A percentile compares a stretch with the other conserved stretches of the same genome.
phyloP scores from a whole-genome alignment of 2,888 invertebrate genomes.

The Drosophila gaucha region DNA sequence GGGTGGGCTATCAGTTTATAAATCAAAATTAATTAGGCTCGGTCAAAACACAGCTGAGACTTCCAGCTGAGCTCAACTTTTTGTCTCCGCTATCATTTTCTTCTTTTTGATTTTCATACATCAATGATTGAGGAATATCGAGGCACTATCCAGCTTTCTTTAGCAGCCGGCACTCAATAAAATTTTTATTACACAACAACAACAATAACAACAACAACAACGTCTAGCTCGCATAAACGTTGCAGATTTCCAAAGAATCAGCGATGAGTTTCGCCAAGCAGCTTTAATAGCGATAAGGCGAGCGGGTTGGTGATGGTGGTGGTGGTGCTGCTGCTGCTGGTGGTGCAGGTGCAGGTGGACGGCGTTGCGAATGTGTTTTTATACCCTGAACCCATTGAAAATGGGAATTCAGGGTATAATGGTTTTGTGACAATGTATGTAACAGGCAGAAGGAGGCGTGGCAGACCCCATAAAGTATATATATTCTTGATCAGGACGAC shows the following conservation, averaged over 20 bases:
- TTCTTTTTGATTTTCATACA: conserved; percentile 44
- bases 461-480: too few species aligned
- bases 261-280: neutral
- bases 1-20: conserved; percentile 58
- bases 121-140: conserved; percentile 51
- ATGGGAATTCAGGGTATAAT: too few species aligned
- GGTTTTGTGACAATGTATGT: too few species aligned
- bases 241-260: conserved; percentile 56
- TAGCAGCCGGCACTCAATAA: conserved; percentile 58
- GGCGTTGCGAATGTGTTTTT: conserved; percentile 49
- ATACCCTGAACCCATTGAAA: too few species aligned
- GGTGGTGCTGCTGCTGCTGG: neutral
- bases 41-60: conserved; percentile 42
- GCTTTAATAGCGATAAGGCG: neutral
- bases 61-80: conserved; percentile 56
- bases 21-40: conserved; percentile 67
- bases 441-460: too few species aligned
- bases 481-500: too few species aligned
- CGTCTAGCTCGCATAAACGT: conserved; percentile 57
- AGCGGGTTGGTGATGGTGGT: neutral
- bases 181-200: conserved; percentile 66
- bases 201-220: conserved; percentile 22
- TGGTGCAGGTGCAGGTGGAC: conserved; percentile 29
- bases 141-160: neutral
- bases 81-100: conserved; percentile 29